phyloP scores from a whole-genome alignment of 2,888 invertebrate genomes.

The Oxyteleia sp. region DNA sequence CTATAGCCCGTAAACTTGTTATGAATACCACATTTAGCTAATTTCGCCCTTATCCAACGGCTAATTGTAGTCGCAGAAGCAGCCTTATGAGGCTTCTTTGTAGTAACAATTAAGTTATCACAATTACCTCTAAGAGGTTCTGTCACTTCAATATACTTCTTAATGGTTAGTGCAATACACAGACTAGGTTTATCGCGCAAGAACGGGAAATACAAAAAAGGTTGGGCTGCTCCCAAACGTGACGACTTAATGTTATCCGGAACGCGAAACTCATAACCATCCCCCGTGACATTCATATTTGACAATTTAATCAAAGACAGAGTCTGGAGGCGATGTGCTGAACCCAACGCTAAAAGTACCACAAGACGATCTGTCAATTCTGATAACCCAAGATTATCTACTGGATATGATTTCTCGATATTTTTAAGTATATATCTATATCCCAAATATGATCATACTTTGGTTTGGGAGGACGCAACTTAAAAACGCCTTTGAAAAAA shows the following conservation, averaged over 20 bases:
- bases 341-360: background rate
- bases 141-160: background rate
- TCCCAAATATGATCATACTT: constrained; percentile 61
- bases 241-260: constrained; percentile 44
- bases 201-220: background rate
- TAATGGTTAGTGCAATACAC: background rate
- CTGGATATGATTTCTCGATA: too few relatives aligned
- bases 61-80: constrained; percentile 7
- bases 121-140: background rate
- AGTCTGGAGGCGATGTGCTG: background rate
- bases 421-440: constrained; percentile 5
- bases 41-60: constrained; percentile 13
- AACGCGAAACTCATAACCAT: constrained; percentile 19
- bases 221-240: constrained; percentile 31
- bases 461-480: constrained; percentile 39
- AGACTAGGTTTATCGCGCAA: background rate
- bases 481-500: constrained; percentile 55
- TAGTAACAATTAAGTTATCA: background rate
- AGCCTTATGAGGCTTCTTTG: background rate
- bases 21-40: constrained; percentile 1
- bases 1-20: constrained; percentile 16
- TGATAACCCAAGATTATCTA: too few relatives aligned
- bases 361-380: background rate
- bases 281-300: background rate
- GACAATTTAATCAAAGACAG: background rate